phyloP scores from a whole-genome alignment of 2,888 invertebrate species.

The Mayetiola destructor region DNA sequence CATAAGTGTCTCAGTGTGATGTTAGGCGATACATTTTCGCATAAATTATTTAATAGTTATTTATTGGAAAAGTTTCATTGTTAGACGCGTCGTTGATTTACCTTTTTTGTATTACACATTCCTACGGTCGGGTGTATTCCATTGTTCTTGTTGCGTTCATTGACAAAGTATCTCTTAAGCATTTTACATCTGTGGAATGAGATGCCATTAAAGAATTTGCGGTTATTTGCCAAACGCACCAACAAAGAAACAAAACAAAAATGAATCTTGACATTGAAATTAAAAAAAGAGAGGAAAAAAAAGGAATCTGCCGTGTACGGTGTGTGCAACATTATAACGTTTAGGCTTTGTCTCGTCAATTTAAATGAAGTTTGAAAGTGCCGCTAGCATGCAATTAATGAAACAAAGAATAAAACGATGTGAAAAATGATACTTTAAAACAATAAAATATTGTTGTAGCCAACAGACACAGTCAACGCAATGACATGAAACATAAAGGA shows the following conservation, averaged over 20 bases:
- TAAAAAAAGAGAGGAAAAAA: background rate
- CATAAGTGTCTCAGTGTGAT: too few relatives aligned
- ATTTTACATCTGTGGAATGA: too few relatives aligned
- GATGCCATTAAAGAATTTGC: background rate
- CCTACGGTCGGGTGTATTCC: too few relatives aligned
- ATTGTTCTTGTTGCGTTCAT: background rate
- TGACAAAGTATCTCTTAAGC: background rate
- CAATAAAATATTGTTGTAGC: too few relatives aligned
- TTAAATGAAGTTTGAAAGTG: background rate
- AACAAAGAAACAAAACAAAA: background rate
- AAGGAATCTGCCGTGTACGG: background rate
- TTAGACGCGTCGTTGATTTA: background rate
- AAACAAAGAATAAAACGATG: too few relatives aligned
- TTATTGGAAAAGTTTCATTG: slow-evolving; percentile 10
- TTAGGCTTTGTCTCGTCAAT: background rate
- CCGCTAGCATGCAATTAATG: slow-evolving; percentile 8
- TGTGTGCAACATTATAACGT: background rate
- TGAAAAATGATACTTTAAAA: slow-evolving; percentile 1
- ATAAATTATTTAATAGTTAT: slow-evolving; percentile 13
- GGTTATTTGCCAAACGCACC: background rate
- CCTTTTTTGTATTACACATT: too few relatives aligned
- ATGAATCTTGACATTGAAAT: background rate
- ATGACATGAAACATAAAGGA: too few relatives aligned
- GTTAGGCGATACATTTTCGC: too few relatives aligned
- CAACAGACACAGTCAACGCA: too few relatives aligned